Conservation (phyloP, 2,797 vertebrate species). For the Triplophysa yarkandensis region DNA sequence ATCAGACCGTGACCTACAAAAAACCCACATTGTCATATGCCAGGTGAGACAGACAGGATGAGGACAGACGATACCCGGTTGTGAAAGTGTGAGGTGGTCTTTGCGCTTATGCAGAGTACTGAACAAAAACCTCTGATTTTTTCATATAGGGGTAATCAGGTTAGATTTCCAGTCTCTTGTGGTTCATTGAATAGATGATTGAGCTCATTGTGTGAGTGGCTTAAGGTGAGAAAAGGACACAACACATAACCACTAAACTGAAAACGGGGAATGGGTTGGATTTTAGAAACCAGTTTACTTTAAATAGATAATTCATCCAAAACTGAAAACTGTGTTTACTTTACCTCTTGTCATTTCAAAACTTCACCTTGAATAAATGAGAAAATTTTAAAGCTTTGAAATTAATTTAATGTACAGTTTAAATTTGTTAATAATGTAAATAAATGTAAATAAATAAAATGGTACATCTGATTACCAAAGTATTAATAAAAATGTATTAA, state of each 20-base stretch:
- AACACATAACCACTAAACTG: conserved; percentile 10
- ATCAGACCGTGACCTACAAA: conserved; percentile 70
- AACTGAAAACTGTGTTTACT: too few relatives aligned
- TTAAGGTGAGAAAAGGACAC: conserved; percentile 20
- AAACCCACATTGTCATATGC: conserved; percentile 63
- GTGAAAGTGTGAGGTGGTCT: conserved; percentile 42
- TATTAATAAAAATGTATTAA: too few relatives aligned
- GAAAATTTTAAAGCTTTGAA: too few relatives aligned
- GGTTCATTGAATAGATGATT: conserved; percentile 63
- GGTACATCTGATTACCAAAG: too few relatives aligned
- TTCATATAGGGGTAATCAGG: conserved; percentile 63
- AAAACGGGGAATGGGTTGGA: conserved; percentile 3
- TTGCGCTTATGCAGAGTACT: conserved; percentile 24
- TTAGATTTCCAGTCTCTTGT: conserved; percentile 58
- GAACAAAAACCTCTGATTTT: conserved; percentile 74
- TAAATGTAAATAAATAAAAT: too few relatives aligned
- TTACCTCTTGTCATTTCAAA: too few relatives aligned
- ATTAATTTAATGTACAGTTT: too few relatives aligned
- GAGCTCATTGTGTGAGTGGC: conserved; percentile 58
- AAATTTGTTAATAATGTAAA: too few relatives aligned
- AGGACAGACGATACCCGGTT: conserved; percentile 45
- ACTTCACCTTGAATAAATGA: too few relatives aligned
- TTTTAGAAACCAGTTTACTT: conserved; percentile 14
- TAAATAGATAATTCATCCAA: too few relatives aligned
- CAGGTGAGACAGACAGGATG: conserved; percentile 61